Evolutionary conservation across 2,797 vertebrate genomes (phyloP).

Genomic region (Odontamblyopus rebecca): DNA sequence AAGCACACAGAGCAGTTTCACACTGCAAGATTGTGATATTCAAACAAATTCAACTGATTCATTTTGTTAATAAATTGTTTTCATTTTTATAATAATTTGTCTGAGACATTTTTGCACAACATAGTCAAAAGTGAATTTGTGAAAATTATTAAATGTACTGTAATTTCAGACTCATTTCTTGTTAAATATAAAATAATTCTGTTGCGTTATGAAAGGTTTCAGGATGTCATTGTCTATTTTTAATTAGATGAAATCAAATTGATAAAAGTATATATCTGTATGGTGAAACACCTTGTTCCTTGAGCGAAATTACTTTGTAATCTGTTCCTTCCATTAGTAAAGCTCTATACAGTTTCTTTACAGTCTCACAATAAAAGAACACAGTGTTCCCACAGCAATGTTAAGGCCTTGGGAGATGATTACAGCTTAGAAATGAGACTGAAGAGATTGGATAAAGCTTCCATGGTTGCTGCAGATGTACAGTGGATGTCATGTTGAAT

Average conservation of each 20-base stretch:
- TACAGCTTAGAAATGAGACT: neutral
- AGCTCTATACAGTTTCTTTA: constrained; percentile 4
- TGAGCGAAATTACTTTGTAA: neutral
- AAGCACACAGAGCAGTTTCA: neutral
- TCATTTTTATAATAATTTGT: constrained; percentile 46
- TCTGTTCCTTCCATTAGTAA: neutral
- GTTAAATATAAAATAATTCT: neutral
- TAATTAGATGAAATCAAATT: neutral
- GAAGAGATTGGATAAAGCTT: neutral
- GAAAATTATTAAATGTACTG: neutral
- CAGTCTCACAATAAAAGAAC: constrained; percentile 24
- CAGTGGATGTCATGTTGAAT: neutral
- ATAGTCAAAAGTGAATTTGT: neutral
- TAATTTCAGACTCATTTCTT: neutral
- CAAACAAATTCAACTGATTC: neutral
- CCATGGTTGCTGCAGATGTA: constrained; percentile 4
- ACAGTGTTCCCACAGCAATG: constrained; percentile 22
- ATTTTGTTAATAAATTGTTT: constrained; percentile 54
- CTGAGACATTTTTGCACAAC: neutral
- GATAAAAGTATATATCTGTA: neutral
- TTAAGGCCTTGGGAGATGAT: constrained; percentile 6
- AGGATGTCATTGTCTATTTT: neutral
- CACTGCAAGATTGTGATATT: neutral
- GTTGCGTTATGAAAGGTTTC: neutral
- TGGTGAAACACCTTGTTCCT: neutral